Base-by-base conservation (phyloP, 2,888 invertebrate genomes). In the Noctua comes region DNA sequence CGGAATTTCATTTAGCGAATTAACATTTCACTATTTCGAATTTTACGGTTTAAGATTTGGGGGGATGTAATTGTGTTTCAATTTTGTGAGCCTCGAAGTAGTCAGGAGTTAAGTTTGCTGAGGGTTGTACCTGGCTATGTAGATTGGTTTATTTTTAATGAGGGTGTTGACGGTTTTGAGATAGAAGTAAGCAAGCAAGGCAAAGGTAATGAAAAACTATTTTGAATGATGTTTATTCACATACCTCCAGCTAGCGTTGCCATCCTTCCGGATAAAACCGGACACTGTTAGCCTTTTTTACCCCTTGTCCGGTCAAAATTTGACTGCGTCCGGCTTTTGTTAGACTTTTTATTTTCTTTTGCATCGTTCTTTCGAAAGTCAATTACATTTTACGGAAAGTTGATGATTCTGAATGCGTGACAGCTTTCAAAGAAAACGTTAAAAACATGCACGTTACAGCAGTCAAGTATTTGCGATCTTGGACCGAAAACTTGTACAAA, bases 21-120 rank as follows among this genome's bases (percentile, higher is more conserved):
- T 95, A 96, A 95, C 94, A 93, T 95, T 95, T 95, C 93, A 94
- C 94, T 95, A 95, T 94, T 93, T 91, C 91, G 88, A 93, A 93
- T 94, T 95, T 94, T 92, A 94, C 92, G 88, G 91, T 93, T 93
- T 91, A 91, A 92, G 92, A 93, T 94, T 92, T 90, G 85, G 87
- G 77, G 82, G 76, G 80, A 83, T 89, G 89, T 90, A 90, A 92
- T 91, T 90, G 85, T 79, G 88, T 84, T 85, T 81, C 88, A 88
- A 86, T 90, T 84, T n/a, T 43, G 78, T 65, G 76, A 77, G 69
- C 84, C 82, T 79, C 73, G 82, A 85, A 90, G 90, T 89, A 86
- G 84, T 79, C 81, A 84, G 54, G 65, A 69, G 64, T 76, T 43
- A 70, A 74, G 64, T 88, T 76, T 48, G n/a, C 16, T 68, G 27